phyloP scores from a whole-genome alignment of 2,113 vertebrate genomes.

The Prunella fulvescens region DNA sequence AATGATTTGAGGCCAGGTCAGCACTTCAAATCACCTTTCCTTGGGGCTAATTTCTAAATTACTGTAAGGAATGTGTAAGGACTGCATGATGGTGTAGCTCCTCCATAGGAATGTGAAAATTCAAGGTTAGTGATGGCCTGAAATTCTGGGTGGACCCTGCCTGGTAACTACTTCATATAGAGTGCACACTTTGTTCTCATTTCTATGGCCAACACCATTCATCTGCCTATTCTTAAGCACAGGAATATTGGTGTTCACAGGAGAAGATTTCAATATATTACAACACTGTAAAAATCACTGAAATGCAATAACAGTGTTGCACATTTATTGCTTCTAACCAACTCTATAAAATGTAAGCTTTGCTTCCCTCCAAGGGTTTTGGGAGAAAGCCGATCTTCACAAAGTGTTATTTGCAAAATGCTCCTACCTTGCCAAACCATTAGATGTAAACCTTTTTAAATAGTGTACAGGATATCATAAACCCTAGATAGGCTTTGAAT shows the following conservation, averaged over 20 bases:
- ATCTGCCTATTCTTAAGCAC: background rate
- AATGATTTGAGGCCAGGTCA: background rate
- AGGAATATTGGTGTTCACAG: background rate
- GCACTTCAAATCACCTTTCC: background rate
- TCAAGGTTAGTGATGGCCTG: background rate
- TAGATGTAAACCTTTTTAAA: conserved; percentile 44
- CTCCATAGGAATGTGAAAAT: background rate
- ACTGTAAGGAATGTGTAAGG: background rate
- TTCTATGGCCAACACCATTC: background rate
- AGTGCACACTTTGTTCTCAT: background rate
- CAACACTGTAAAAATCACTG: background rate
- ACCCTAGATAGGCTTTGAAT: background rate
- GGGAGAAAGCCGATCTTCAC: conserved; percentile 37
- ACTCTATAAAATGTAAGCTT: background rate
- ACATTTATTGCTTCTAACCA: conserved; percentile 30
- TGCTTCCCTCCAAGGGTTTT: conserved; percentile 13
- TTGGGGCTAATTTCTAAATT: background rate
- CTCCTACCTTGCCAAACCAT: conserved; percentile 42
- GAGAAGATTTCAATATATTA: background rate
- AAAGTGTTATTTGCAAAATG: conserved; percentile 4
- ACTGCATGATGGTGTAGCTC: background rate
- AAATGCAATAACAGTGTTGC: background rate
- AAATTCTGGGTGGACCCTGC: background rate
- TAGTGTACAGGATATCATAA: conserved; percentile 3
- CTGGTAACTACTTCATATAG: background rate